phyloP scores from a whole-genome alignment of 64 coral and sea anemone genomes.

The Montipora sp. region DNA sequence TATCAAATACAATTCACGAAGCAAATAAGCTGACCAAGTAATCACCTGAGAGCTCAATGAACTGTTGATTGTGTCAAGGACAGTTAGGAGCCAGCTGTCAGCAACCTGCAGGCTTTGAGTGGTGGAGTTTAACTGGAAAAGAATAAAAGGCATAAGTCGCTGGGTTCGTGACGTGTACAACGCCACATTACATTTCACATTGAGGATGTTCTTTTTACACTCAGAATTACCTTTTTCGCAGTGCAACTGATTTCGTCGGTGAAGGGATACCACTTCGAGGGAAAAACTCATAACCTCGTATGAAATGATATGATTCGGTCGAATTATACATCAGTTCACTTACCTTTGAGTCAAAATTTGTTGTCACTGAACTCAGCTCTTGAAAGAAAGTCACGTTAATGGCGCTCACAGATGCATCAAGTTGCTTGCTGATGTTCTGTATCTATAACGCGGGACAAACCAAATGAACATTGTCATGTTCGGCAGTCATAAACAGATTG shows the following conservation, averaged over 20 bases:
- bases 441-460: neutral
- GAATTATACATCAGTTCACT: neutral
- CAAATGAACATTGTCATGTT: neutral
- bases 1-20: neutral
- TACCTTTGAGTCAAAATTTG: slow-evolving; percentile 33
- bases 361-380: neutral
- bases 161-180: neutral
- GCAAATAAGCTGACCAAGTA: neutral
- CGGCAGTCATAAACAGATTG: too few relatives aligned
- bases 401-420: slow-evolving; percentile 40
- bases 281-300: too few relatives aligned
- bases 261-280: too few relatives aligned
- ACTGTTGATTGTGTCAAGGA: slow-evolving; percentile 7
- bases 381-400: slow-evolving; percentile 1
- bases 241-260: too few relatives aligned
- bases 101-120: slow-evolving; percentile 12
- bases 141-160: neutral
- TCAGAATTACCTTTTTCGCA: too few relatives aligned
- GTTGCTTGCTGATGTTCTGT: slow-evolving; percentile 20
- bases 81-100: slow-evolving; percentile 13
- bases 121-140: slow-evolving; percentile 34
- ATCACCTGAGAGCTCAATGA: slow-evolving; percentile 9
- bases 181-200: too few relatives aligned
- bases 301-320: too few relatives aligned
- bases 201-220: too few relatives aligned